A percentile compares a stretch with the other conserved stretches of the same genome.
phyloP scores from a whole-genome alignment of 2,888 invertebrate species.

The Heteropelma amictum region DNA sequence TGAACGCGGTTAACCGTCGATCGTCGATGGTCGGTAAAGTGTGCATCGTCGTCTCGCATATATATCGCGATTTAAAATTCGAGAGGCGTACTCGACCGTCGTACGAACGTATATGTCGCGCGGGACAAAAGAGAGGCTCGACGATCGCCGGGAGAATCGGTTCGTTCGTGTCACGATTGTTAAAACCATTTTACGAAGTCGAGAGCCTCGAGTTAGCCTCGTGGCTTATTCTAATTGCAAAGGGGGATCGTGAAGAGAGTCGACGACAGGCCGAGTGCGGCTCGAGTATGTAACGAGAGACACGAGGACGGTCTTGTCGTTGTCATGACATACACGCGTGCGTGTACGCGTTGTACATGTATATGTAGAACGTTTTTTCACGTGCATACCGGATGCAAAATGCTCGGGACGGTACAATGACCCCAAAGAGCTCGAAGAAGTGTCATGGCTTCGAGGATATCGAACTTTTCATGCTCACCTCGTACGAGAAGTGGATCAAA shows the following conservation, averaged over 20 bases:
- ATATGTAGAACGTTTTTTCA: too few species aligned
- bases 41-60: constrained; percentile 33
- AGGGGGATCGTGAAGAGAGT: neutral
- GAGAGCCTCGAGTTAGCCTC: constrained; percentile 6
- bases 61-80: constrained; percentile 22
- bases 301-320: constrained; percentile 42
- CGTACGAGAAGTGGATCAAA: neutral
- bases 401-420: constrained; percentile 46
- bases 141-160: constrained; percentile 39
- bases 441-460: neutral
- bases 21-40: constrained; percentile 5
- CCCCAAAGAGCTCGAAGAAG: constrained; percentile 26
- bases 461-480: neutral
- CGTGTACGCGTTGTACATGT: too few species aligned
- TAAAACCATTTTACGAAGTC: constrained; percentile 14
- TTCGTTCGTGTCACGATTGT: constrained; percentile 56
- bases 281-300: constrained; percentile 18
- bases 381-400: constrained; percentile 6
- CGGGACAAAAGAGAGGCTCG: constrained; percentile 30
- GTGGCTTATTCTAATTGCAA: constrained; percentile 10
- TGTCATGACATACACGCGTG: neutral
- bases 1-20: constrained; percentile 35
- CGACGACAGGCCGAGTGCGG: constrained; percentile 3
- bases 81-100: constrained; percentile 2
- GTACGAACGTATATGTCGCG: constrained; percentile 2